phyloP scores from a whole-genome alignment of 2,797 vertebrate species.

The Hafferia zeledoni region DNA sequence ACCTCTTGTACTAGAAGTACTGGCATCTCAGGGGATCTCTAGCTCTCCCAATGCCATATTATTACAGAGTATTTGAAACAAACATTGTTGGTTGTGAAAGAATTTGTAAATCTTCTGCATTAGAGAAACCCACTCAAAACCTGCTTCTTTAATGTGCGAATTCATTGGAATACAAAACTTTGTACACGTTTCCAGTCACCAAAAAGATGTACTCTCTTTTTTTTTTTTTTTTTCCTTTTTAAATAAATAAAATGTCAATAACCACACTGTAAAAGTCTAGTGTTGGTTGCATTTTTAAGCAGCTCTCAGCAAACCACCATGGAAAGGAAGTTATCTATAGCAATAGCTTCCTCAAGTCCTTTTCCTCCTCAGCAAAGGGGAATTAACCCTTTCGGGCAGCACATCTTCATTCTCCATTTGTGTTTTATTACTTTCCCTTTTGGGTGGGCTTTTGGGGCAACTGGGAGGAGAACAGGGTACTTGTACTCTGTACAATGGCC shows the following conservation, averaged over 20 bases:
- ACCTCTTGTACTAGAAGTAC: neutral
- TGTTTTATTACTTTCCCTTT: neutral
- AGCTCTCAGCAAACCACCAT: neutral
- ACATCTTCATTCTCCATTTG: neutral
- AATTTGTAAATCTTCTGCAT: neutral
- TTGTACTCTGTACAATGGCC: neutral
- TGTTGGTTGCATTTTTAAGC: neutral
- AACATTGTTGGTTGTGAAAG: neutral
- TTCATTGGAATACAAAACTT: neutral
- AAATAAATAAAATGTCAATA: conserved; percentile 38
- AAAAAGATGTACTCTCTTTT: neutral
- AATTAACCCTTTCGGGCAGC: neutral
- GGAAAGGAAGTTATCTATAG: neutral
- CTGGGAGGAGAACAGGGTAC: neutral
- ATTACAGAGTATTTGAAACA: neutral
- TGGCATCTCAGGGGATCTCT: conserved; percentile 25
- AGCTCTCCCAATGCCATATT: neutral
- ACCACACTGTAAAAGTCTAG: neutral
- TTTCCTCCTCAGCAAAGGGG: neutral
- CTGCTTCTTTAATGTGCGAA: neutral
- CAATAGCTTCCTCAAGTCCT: neutral
- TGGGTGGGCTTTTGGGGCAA: neutral
- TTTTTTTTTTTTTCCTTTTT: neutral
- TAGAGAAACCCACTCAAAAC: neutral
- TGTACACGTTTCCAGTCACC: conserved; percentile 12